Base-by-base conservation (phyloP, 2,113 vertebrate species). In the Rissa tridactyla region DNA sequence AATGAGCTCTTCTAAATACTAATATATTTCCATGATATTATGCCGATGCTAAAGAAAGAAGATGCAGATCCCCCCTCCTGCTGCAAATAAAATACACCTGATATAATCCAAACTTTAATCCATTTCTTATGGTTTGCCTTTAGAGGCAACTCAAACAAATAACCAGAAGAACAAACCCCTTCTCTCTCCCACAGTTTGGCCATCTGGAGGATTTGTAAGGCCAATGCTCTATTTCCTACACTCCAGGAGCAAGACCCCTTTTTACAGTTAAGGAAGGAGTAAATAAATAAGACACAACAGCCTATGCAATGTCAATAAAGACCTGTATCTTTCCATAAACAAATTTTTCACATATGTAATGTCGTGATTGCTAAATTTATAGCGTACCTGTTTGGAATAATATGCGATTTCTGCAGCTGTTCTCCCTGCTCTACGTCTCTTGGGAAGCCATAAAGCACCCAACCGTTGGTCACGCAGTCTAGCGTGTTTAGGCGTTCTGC, bases 381-480 rank as follows among this genome's bases (percentile, higher is more conserved):
- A 3, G 22, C 95, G 97, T 68, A 99, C 99, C 99, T 99, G 98
- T 99, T 99, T 77, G 99, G 98, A 46, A 62, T 69, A 57, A 98
- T 92, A 46, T 96, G 97, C 11, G 94, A 54, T 32, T 77, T 89
- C 2, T 95, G 75, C 90, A 99, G 98, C 90, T 94, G 38, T 19
- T 90, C 62, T 2, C 97, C 99, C 97, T 99, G 98, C 44, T 98
- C 94, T 30, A 84, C 3, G 52, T 99, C 97, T 40, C 92, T 94
- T 1, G 99, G 99, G 97, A 98, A 99, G 85, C 98, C 98, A 1
- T 97, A 96, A 10, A 99, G 96, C 83, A 99, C 98, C 98, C 98
- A 99, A 2, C 99, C 99, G 2, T 32, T 82, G 64, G 86, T 92
- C 72, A 96, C 9, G 86, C 98, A 98, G 97, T 99, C 99, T 2